phyloP scores from a whole-genome alignment of 2,113 vertebrate genomes.

The Daphoenositta chrysoptera region DNA sequence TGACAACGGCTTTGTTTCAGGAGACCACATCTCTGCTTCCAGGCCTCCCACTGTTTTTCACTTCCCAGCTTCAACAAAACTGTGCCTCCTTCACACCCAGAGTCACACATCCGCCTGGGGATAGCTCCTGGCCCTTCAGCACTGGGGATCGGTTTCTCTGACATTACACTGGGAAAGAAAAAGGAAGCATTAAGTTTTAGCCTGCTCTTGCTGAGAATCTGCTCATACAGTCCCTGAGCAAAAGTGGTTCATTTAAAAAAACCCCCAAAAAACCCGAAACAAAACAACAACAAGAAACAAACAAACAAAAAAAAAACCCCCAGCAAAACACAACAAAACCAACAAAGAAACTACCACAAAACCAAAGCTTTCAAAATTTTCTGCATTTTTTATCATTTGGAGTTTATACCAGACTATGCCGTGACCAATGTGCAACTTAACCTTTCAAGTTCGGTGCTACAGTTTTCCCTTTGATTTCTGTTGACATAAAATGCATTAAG shows the following conservation, averaged over 20 bases:
- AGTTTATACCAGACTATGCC: not conserved
- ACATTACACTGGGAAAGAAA: not conserved
- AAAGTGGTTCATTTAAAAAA: not conserved
- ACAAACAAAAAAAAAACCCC: too few species aligned
- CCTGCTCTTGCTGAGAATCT: not conserved
- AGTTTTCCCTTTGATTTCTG: constrained; percentile 20
- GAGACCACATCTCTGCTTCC: not conserved
- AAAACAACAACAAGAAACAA: too few species aligned
- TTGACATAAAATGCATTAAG: constrained; percentile 16
- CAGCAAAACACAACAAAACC: too few species aligned
- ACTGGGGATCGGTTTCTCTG: not conserved
- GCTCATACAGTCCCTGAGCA: not conserved
- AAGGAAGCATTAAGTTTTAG: not conserved
- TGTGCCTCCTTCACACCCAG: not conserved
- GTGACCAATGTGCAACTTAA: not conserved
- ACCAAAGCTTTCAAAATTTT: not conserved
- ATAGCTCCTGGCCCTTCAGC: not conserved
- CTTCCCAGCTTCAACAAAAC: not conserved
- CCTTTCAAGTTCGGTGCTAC: not conserved
- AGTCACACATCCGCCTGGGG: not conserved
- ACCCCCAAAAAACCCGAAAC: too few species aligned
- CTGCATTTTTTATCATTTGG: not conserved
- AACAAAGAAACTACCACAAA: too few species aligned
- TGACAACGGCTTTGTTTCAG: not conserved
- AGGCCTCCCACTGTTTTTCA: not conserved